A percentile compares a stretch with the other conserved stretches of the same genome.
Conservation (phyloP, 2,888 invertebrate genomes). For the Diplazon laetatorius region DNA sequence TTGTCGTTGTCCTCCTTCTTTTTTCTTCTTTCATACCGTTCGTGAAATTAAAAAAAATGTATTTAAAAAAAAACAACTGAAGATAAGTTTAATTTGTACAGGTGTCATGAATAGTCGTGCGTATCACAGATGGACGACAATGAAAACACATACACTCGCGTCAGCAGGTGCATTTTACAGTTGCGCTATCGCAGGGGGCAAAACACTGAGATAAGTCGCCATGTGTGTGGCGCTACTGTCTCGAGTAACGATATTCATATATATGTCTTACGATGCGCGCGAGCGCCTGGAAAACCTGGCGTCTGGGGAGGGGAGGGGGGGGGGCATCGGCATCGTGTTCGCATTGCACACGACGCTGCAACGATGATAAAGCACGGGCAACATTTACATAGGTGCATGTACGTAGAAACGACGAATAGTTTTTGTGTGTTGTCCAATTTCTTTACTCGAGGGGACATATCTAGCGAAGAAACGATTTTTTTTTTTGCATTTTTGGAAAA, state of each 20-base stretch:
- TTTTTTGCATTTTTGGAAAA: too few species aligned
- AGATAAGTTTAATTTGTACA: constrained; percentile 8
- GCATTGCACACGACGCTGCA: background rate
- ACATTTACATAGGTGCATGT: background rate
- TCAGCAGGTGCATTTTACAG: background rate
- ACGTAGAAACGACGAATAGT: too few species aligned
- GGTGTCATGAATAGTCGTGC: constrained; percentile 11
- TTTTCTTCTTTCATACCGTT: background rate
- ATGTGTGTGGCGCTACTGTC: background rate
- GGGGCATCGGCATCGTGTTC: background rate
- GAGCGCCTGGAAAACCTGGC: background rate
- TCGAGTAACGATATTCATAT: constrained; percentile 3
- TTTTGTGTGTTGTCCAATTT: too few species aligned
- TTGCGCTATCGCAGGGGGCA: background rate
- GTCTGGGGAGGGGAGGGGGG: too few species aligned
- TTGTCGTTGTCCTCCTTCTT: background rate
- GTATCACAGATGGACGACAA: constrained; percentile 3
- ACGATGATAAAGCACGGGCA: background rate
- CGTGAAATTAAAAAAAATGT: too few species aligned
- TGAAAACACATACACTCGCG: background rate
- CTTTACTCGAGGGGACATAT: too few species aligned
- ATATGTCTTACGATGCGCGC: constrained; percentile 3
- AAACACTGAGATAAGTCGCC: background rate
- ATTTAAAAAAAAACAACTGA: background rate
- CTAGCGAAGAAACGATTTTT: too few species aligned